Conservation (phyloP, 1,140 invertebrate genomes). For the Drosophila willistoni region DNA sequence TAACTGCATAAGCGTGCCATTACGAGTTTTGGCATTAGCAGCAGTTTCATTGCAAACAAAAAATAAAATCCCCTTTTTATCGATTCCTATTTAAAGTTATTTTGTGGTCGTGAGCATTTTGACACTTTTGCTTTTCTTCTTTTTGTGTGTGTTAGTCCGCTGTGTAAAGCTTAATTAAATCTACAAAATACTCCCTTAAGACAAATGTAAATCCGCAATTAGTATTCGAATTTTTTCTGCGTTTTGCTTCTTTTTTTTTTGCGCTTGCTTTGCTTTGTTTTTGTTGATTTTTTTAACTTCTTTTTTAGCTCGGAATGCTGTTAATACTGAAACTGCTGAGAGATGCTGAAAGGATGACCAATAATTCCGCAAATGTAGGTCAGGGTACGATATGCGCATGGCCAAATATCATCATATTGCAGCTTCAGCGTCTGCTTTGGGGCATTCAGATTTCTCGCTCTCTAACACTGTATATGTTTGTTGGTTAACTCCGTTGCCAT, state of each 20-base stretch:
- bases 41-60: neutral
- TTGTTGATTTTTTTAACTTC: slow-evolving; percentile 21
- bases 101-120: slow-evolving; percentile 2
- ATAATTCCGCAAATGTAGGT: slow-evolving; percentile 73
- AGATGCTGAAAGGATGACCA: slow-evolving; percentile 64
- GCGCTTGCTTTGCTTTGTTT: slow-evolving; percentile 17
- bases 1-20: slow-evolving; percentile 49
- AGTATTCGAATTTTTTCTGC: slow-evolving; percentile 8
- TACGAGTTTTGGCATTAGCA: slow-evolving; percentile 29
- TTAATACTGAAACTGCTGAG: slow-evolving; percentile 9
- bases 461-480: neutral
- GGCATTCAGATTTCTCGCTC: neutral
- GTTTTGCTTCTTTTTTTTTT: neutral
- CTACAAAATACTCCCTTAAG: neutral
- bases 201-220: slow-evolving; percentile 27
- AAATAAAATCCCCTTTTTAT: neutral
- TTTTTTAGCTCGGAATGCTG: slow-evolving; percentile 17
- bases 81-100: slow-evolving; percentile 1
- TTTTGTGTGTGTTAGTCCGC: slow-evolving; percentile 25
- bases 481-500: neutral
- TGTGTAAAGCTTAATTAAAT: slow-evolving; percentile 10
- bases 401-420: slow-evolving; percentile 35
- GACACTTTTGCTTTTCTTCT: neutral
- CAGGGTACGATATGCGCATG: slow-evolving; percentile 71
- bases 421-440: slow-evolving; percentile 18